Base-by-base conservation (phyloP, 2,797 vertebrate genomes). In the Hippocampus kuda region DNA sequence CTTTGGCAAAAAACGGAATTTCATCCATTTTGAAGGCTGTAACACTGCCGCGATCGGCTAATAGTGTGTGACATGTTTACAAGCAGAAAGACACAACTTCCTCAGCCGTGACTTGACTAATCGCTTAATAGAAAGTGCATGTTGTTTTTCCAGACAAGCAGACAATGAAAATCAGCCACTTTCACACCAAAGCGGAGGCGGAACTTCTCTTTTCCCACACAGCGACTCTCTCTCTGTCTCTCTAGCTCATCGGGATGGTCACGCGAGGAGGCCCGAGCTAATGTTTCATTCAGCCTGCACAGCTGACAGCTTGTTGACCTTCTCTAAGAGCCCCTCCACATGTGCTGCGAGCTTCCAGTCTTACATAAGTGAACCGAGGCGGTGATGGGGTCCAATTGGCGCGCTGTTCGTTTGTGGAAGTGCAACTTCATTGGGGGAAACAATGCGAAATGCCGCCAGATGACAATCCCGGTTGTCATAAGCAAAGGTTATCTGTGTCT, bases 171-270 rank as follows among this genome's bases (percentile, higher is more conserved):
- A 71, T 72, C 15, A 10, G 46, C 68, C n/a, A 46, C 46, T 51
- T 77, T 85, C 74, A 80, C 76, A 80, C 72, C 68, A 78, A 65
- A 68, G 42, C 18, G 2, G n/a, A 46, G 42, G 42, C 63, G 66
- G 68, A 67, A 72, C 68, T 74, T 78, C 71, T 77, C 15, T 59
- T 60, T 59, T 30, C 57, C 57, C 79, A 72, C 57, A 72, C 49
- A 79, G 42, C 26, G 4, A 7, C 59, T 67, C 63, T 30, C 26
- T 30, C 27, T 18, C 13, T 30, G 57, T 60, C 12, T 48, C 49
- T 63, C 67, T 66, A 79, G 69, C 70, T 2, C 16, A 44, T 30
- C 9, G 27, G 62, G n/a, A 48, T 9, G 56, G 67, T 65, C 63
- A 48, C 62, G 63, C 1, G 56, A 42, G 75, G 69, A 60, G 30